These are phyloP conservation scores for Eclectus roratus DNA, from an alignment of 2,113 vertebrate species.

Conservation along the genomic window DNA sequence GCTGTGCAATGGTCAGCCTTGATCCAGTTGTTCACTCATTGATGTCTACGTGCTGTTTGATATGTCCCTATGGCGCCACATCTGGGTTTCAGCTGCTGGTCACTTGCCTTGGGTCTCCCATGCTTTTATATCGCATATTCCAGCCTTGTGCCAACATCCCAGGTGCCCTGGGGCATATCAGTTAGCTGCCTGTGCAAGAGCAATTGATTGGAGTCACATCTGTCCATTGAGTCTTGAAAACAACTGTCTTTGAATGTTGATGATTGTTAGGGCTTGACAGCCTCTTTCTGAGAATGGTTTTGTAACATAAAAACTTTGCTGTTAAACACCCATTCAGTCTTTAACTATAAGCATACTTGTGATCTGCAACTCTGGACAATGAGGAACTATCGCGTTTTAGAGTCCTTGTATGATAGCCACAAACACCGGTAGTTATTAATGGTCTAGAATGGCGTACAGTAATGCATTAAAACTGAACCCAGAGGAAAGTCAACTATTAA, in stretches of 20 bases:
- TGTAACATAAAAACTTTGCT: neutral
- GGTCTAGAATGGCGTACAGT: constrained; percentile 9
- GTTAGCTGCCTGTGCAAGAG: neutral
- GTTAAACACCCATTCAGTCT: neutral
- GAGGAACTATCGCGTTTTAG: constrained; percentile 14
- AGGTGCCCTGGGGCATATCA: neutral
- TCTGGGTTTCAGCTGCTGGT: neutral
- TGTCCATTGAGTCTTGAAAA: neutral
- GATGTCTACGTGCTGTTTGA: neutral
- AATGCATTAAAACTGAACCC: constrained; percentile 64
- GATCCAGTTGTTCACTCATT: neutral
- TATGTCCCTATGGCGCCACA: neutral
- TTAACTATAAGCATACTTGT: neutral
- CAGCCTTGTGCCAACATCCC: neutral
- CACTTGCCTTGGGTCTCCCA: neutral
- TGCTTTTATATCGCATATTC: neutral
- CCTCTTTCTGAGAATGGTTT: neutral
- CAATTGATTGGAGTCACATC: neutral
- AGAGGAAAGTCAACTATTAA: constrained; percentile 59
- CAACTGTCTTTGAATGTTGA: rapidly evolving
- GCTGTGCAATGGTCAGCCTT: neutral
- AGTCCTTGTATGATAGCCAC: neutral
- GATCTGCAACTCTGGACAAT: neutral
- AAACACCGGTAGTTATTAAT: constrained; percentile 48
- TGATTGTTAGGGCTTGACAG: neutral